Conservation (phyloP, 2,797 vertebrate genomes). For the Thripadectes ignobilis region DNA sequence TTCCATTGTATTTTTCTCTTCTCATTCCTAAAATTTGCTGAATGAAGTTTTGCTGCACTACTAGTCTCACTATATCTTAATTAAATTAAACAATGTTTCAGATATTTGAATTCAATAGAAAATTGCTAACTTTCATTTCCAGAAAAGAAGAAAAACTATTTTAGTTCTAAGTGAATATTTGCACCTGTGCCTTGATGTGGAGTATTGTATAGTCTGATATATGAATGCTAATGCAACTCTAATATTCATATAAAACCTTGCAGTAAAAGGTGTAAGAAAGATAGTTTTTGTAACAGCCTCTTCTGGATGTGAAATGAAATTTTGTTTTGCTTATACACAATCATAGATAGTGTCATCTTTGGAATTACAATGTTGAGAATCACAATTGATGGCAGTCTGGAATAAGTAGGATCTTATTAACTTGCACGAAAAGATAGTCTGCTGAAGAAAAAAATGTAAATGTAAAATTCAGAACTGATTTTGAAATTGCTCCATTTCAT, state of each 20-base stretch:
- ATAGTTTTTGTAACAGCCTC: not conserved
- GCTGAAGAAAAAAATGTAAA: constrained; percentile 11
- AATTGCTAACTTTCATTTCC: not conserved
- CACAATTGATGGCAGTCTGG: not conserved
- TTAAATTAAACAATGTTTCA: not conserved
- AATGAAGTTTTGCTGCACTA: not conserved
- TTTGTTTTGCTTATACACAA: not conserved
- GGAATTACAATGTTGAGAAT: constrained; percentile 5
- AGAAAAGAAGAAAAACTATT: not conserved
- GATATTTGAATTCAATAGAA: not conserved
- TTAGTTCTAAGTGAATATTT: not conserved
- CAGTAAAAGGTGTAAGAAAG: not conserved
- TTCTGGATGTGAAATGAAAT: not conserved
- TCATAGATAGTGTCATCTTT: not conserved
- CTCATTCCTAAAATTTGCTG: not conserved
- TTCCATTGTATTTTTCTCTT: not conserved
- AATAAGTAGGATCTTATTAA: constrained; percentile 2
- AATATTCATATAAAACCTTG: not conserved
- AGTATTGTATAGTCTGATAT: not conserved
- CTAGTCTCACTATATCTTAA: not conserved
- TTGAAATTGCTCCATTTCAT: constrained; percentile 45
- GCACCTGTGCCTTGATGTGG: not conserved
- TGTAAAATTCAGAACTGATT: constrained; percentile 43
- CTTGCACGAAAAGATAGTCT: not conserved
- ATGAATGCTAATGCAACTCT: not conserved